A percentile compares a stretch with the other conserved stretches of the same genome.
Evolutionary conservation across 2,797 vertebrate genomes (phyloP).

Genomic region (Sciaenops ocellatus): DNA sequence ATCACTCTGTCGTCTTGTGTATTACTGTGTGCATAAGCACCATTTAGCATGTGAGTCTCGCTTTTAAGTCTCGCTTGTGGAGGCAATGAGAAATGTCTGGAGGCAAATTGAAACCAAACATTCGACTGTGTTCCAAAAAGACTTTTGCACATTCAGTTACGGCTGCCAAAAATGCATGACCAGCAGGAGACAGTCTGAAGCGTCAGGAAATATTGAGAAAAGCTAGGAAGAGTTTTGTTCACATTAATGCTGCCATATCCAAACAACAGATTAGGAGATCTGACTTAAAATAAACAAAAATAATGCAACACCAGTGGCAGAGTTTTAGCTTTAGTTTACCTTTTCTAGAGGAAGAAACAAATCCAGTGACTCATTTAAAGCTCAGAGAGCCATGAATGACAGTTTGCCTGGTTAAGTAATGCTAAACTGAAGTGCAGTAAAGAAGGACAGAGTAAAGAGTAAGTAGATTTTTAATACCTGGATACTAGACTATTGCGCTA

Average conservation of each 20-base stretch:
- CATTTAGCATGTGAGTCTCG: not conserved
- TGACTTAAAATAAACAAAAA: slow-evolving; percentile 53
- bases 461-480: slow-evolving; percentile 1
- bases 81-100: slow-evolving; percentile 56
- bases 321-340: slow-evolving; percentile 11
- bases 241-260: slow-evolving; percentile 27
- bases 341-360: slow-evolving; percentile 24
- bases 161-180: slow-evolving; percentile 50
- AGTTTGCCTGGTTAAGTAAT: slow-evolving; percentile 27
- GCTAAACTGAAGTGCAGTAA: slow-evolving; percentile 16
- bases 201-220: slow-evolving; percentile 37
- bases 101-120: slow-evolving; percentile 68
- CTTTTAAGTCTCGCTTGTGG: slow-evolving; percentile 38
- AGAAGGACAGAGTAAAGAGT: slow-evolving; percentile 1
- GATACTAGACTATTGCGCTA: not conserved
- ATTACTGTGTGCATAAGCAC: not conserved
- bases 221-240: slow-evolving; percentile 33
- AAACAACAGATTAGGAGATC: slow-evolving; percentile 58
- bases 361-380: slow-evolving; percentile 33
- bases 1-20: slow-evolving; percentile 19
- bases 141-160: slow-evolving; percentile 35
- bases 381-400: slow-evolving; percentile 18
- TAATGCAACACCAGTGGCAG: slow-evolving; percentile 39
- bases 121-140: slow-evolving; percentile 47
- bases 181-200: slow-evolving; percentile 38